Base-by-base conservation (phyloP, 1,140 invertebrate genomes). In the Drosophila lacteicornis region DNA sequence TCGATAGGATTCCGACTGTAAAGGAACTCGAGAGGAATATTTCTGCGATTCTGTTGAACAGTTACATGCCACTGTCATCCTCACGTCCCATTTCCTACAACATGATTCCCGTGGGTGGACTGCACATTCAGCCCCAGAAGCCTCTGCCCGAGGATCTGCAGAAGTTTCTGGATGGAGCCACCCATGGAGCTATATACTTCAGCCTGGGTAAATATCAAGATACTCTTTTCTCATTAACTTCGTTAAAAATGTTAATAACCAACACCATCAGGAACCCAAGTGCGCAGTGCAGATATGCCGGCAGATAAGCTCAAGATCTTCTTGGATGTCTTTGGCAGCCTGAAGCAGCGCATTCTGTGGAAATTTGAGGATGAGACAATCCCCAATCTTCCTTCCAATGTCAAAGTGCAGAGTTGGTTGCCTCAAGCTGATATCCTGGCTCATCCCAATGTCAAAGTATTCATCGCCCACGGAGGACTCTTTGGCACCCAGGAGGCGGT, bases 381-480 rank as follows among this genome's bases (percentile, higher is more conserved):
- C 40, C 85, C 93, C 5, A 92, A 92, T 73, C 40, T 92, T 30
- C 94, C 94, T 0, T 65, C 93, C 7, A 96, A 96, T 83, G 93
- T 96, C 1, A 94, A 94, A 68, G 86, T 94, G 25, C 91, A 91
- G 7, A 94, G 94, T 51, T 96, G 95, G 95, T 76, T 95, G 47
- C 95, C 95, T 2, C 95, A 96, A 80, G 92, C 94, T 15, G 95
- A 95, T 85, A 93, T 96, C 67, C 79, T 96, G 43, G 93, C 93
- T 15, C 95, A 95, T 91, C 91, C 92, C 2, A 95, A 95, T 61
- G 86, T 95, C 3, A 93, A 93, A 63, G 92, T 93, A 0, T 95
- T 96, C 71, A 94, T 96, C 19, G 94, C 93, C 15, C 95, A 96
- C 49, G 95, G 95, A 19, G 95, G 95, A 4, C 92, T 94, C 25